Evolutionary conservation across 2,113 vertebrate genomes (phyloP).

Genomic region (Zootoca vivipara): DNA sequence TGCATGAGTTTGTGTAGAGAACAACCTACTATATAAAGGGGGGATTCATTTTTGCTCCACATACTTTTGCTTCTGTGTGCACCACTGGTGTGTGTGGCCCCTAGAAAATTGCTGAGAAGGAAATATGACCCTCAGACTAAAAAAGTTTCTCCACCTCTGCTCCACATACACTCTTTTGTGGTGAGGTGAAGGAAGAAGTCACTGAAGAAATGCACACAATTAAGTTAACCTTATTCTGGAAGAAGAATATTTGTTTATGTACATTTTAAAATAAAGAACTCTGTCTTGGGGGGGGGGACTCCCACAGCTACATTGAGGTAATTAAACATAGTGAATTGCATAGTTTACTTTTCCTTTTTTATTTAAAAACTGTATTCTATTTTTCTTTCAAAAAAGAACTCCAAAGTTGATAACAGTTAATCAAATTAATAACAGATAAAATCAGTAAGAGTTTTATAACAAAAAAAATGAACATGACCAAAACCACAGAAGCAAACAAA

Average conservation of each 20-base stretch:
- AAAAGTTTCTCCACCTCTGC: too few species aligned
- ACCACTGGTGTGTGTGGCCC: too few species aligned
- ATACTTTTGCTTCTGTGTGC: too few species aligned
- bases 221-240: neutral
- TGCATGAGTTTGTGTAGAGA: too few species aligned
- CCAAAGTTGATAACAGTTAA: neutral
- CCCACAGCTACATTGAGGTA: neutral
- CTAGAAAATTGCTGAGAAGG: too few species aligned
- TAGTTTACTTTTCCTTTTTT: neutral
- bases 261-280: neutral
- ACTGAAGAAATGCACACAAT: neutral
- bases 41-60: too few species aligned
- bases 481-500: neutral
- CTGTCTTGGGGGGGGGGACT: neutral
- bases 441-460: neutral
- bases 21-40: too few species aligned
- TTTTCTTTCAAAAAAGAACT: too few species aligned
- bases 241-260: neutral
- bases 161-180: too few species aligned
- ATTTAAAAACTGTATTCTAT: too few species aligned
- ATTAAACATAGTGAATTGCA: neutral
- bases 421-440: neutral
- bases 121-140: too few species aligned
- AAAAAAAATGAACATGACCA: neutral
- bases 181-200: too few species aligned